phyloP scores from a whole-genome alignment of 1,140 invertebrate species.

The Bombus superbus region DNA sequence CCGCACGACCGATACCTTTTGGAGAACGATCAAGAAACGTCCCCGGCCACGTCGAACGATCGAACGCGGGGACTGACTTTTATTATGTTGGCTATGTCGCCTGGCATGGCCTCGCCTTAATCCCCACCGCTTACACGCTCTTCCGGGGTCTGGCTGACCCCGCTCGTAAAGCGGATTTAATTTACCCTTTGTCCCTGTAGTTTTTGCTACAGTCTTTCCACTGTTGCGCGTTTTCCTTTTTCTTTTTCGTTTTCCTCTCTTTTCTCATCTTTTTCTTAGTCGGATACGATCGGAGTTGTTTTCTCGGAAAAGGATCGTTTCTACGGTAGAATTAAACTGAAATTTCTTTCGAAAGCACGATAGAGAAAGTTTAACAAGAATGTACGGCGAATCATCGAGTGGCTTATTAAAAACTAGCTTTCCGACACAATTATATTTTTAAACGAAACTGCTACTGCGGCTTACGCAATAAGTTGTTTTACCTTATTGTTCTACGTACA shows the following conservation, averaged over 20 bases:
- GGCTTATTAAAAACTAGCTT: background rate
- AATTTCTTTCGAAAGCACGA: background rate
- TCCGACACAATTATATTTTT: background rate
- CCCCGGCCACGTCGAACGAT: conserved; percentile 30
- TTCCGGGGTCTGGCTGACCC: conserved; percentile 62
- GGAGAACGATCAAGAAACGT: conserved; percentile 66
- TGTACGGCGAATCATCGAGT: background rate
- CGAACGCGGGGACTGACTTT: conserved; percentile 51
- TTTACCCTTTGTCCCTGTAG: background rate
- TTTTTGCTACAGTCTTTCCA: background rate
- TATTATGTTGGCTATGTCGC: conserved; percentile 61
- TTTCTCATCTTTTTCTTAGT: background rate
- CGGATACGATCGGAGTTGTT: background rate
- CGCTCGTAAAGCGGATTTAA: conserved; percentile 57
- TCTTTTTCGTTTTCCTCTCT: background rate
- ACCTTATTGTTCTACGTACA: background rate
- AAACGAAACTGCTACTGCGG: background rate
- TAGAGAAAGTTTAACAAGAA: background rate
- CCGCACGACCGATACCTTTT: conserved; percentile 56
- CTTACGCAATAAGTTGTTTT: background rate
- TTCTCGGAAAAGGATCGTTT: too few relatives aligned
- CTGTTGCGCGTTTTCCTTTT: too few relatives aligned
- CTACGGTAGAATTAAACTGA: too few relatives aligned
- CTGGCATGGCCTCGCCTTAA: conserved; percentile 62
- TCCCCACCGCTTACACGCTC: conserved; percentile 49